Base-by-base conservation (phyloP, 2,113 vertebrate species). In the Dromaius novaehollandiae region DNA sequence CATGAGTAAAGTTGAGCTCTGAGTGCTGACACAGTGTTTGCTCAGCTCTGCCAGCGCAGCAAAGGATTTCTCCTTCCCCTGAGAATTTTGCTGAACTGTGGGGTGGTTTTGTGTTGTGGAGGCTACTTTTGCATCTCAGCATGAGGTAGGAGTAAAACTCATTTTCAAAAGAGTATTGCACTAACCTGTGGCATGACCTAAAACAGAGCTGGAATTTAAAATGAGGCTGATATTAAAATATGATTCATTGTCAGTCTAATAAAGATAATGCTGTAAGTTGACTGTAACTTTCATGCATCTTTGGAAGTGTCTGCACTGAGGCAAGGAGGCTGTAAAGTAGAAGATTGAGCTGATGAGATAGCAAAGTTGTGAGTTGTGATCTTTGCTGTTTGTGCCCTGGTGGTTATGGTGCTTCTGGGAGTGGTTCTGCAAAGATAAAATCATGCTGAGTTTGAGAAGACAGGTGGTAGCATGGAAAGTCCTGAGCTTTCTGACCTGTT, bases 1-100 rank as follows among this genome's bases (percentile, higher is more conserved):
- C 60, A 9, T 78, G 90, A 94, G 89, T 95, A 90, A 93, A 91
- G 93, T 75, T 78, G 91, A 95, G 75, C 64, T 91, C 87, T 91
- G 83, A 86, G 64, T 91, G 93, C 90, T 94, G 93, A 94, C 95
- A 94, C 68, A 83, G 91, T 95, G 86, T 95, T 95, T 91, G 79
- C 50, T 94, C 61, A 88, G 82, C 69, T 83, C 79, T 96, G 89
- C 89, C 51, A 0, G 1, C 1, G 1, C 76, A 91, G 48, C 42
- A 71, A 60, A 92, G 82, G 68, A 48, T 81, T 88, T 88, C 79
- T 91, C 32, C 28, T 64, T 95, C 34, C 34, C 79, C 16, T 77
- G 89, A 84, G 68, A 93, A 92, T 87, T 92, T 79, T 89, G 44
- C 74, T 87, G 85, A 82, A 81, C 75, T 60, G 70, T 85, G 34